Conservation (phyloP, 2,113 vertebrate genomes). For the Meriones unguiculatus region DNA sequence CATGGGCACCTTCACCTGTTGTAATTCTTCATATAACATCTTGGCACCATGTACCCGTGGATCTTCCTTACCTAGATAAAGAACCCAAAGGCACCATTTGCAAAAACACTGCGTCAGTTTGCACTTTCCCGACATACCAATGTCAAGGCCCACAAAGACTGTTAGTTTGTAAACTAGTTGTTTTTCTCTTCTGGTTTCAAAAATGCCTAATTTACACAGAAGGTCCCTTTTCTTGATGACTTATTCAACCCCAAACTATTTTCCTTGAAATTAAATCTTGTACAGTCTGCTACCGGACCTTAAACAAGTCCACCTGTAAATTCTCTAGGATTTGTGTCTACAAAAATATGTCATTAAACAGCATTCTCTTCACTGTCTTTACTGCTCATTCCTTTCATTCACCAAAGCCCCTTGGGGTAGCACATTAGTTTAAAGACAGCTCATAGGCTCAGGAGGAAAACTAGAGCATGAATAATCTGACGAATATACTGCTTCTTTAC, state of each 20-base stretch:
- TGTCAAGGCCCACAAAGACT: slow-evolving; percentile 1
- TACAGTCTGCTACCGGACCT: neutral
- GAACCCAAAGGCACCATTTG: slow-evolving; percentile 34
- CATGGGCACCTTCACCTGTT: slow-evolving; percentile 81
- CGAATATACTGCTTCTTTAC: neutral
- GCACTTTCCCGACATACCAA: neutral
- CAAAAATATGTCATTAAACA: slow-evolving; percentile 55
- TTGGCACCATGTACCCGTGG: slow-evolving; percentile 45
- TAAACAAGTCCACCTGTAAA: slow-evolving; percentile 25
- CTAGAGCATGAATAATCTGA: neutral
- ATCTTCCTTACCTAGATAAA: slow-evolving; percentile 66
- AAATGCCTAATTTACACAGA: slow-evolving; percentile 57
- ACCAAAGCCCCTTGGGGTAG: neutral
- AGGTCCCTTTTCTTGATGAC: slow-evolving; percentile 41
- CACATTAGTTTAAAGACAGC: slow-evolving; percentile 15
- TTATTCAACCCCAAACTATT: slow-evolving; percentile 43
- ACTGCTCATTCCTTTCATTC: slow-evolving; percentile 29
- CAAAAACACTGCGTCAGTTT: neutral
- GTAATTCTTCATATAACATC: slow-evolving; percentile 75
- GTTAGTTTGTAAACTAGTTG: slow-evolving; percentile 24
- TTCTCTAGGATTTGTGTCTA: slow-evolving; percentile 47
- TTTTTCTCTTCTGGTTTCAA: slow-evolving; percentile 44
- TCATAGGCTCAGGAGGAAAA: slow-evolving; percentile 29
- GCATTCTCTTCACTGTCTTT: slow-evolving; percentile 42
- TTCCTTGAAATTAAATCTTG: slow-evolving; percentile 24